Percentiles rank a stretch among this genome's conserved stretches.
phyloP scores from a whole-genome alignment of 2,797 vertebrate genomes.

The Hippoglossus hippoglossus region DNA sequence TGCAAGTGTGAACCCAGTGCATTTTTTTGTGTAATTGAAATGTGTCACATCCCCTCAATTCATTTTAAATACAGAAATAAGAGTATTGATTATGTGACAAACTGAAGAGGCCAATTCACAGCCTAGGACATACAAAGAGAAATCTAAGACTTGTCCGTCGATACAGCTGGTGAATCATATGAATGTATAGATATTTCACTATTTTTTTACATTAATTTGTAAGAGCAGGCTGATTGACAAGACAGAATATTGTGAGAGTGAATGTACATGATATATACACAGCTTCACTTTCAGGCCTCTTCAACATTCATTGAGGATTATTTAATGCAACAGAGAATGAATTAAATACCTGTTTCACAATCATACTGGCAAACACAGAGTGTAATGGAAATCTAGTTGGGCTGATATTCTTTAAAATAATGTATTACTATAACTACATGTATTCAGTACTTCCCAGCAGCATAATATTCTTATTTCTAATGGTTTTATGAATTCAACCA shows the following conservation, averaged over 20 bases:
- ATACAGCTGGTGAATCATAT: constrained; percentile 3
- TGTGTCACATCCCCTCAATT: constrained; percentile 19
- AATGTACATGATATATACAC: not conserved
- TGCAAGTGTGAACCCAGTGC: constrained; percentile 1
- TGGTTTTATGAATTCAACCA: too few species aligned
- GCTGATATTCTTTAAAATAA: too few species aligned
- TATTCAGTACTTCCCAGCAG: too few species aligned
- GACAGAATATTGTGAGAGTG: not conserved
- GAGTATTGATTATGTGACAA: constrained; percentile 45
- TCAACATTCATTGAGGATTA: not conserved
- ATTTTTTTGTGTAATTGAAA: constrained; percentile 4
- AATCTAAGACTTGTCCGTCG: not conserved
- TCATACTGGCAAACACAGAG: too few species aligned
- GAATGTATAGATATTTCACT: not conserved
- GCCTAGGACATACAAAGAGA: not conserved
- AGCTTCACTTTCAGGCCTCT: too few species aligned
- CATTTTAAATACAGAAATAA: constrained; percentile 24
- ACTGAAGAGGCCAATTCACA: constrained; percentile 16
- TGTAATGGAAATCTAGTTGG: too few species aligned
- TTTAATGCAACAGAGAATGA: too few species aligned
- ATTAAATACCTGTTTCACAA: too few species aligned
- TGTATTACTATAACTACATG: too few species aligned
- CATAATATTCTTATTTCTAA: too few species aligned
- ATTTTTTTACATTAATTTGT: not conserved
- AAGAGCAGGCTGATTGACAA: not conserved